Evolutionary conservation across 1,140 invertebrate genomes (phyloP).

Genomic region (Episyrphus balteatus): DNA sequence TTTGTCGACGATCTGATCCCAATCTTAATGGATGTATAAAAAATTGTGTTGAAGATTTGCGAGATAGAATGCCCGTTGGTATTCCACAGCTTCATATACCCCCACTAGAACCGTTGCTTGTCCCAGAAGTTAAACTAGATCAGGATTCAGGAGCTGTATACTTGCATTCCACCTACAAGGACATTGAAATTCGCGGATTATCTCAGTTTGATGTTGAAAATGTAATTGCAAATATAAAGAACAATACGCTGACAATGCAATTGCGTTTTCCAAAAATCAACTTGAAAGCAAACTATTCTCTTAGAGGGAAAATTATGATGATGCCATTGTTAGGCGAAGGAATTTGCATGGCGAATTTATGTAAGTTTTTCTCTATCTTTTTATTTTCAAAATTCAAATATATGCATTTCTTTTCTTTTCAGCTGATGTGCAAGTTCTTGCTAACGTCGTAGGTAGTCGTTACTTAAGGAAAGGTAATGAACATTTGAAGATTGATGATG

Average conservation of each 20-base stretch:
- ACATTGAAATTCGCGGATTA: constrained; percentile 25
- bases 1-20: constrained; percentile 50
- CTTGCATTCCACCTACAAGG: constrained; percentile 24
- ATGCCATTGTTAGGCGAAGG: constrained; percentile 50
- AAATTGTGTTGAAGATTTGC: constrained; percentile 42
- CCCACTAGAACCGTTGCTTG: constrained; percentile 45
- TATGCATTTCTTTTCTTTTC: constrained; percentile 2
- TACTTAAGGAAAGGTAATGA: constrained; percentile 34
- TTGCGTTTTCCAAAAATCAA: constrained; percentile 44
- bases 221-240: constrained; percentile 41
- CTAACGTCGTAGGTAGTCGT: constrained; percentile 45
- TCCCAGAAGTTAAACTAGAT: constrained; percentile 40
- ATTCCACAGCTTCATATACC: constrained; percentile 54
- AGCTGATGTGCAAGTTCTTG: constrained; percentile 52
- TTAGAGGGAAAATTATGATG: constrained; percentile 50
- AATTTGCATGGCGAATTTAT: constrained; percentile 40
- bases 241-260: constrained; percentile 40
- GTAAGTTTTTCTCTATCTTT: constrained; percentile 40
- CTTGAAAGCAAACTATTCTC: constrained; percentile 43
- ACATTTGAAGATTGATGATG: constrained; percentile 48
- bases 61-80: constrained; percentile 41
- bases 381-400: not conserved
- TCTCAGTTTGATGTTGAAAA: constrained; percentile 21
- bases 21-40: constrained; percentile 46
- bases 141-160: constrained; percentile 31